Conservation (phyloP, 2,888 invertebrate genomes). For the Panzeria rudis region DNA sequence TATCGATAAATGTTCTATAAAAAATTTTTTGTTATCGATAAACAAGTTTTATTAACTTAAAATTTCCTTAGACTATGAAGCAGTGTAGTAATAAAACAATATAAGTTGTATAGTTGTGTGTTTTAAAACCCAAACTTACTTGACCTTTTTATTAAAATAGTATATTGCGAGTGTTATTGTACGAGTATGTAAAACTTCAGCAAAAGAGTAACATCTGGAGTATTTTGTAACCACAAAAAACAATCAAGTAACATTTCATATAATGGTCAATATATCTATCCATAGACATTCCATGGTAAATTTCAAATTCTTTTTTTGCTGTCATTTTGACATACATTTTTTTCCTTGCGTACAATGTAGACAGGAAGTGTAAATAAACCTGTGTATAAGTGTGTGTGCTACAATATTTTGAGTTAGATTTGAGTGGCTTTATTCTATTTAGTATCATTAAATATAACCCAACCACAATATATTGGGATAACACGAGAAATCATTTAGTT, state of each 20-base stretch:
- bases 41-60: too few species aligned
- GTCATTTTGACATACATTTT: conserved; percentile 37
- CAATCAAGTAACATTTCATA: conserved; percentile 13
- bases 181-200: not conserved
- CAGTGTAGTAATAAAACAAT: too few species aligned
- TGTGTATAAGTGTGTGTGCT: not conserved
- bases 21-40: too few species aligned
- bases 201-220: conserved; percentile 7
- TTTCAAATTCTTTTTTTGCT: conserved; percentile 19
- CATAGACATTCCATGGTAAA: not conserved
- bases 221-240: conserved; percentile 6
- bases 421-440: conserved; percentile 60
- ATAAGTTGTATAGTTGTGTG: too few species aligned
- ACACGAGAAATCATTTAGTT: conserved; percentile 73
- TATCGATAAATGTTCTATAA: too few species aligned
- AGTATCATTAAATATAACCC: conserved; percentile 61
- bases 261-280: conserved; percentile 12
- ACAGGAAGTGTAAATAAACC: conserved; percentile 18
- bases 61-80: too few species aligned
- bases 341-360: not conserved
- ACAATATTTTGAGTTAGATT: conserved; percentile 15
- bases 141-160: not conserved
- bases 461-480: conserved; percentile 68
- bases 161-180: not conserved
- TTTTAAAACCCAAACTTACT: not conserved